Evolutionary conservation across 2,113 vertebrate genomes (phyloP).

Genomic region (Agelaius phoeniceus): DNA sequence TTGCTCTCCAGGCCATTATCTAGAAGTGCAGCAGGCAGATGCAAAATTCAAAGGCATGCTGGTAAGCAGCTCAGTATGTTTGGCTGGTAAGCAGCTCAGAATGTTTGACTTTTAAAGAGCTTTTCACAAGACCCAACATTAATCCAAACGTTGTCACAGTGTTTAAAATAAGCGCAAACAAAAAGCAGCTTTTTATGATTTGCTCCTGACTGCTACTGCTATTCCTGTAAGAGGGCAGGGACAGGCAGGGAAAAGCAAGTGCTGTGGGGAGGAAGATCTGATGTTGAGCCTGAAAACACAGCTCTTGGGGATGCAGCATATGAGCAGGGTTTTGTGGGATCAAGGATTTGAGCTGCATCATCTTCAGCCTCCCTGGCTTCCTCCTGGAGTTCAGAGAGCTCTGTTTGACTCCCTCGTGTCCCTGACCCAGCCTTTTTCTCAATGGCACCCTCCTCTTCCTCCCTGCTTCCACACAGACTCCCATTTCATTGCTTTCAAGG

Average conservation of each 20-base stretch:
- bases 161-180: conserved; percentile 9
- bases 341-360: neutral
- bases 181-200: conserved; percentile 25
- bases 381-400: neutral
- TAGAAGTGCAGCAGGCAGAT: conserved; percentile 2
- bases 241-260: neutral
- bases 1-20: conserved; percentile 25
- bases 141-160: conserved; percentile 21
- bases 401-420: neutral
- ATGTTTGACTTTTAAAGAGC: conserved; percentile 33
- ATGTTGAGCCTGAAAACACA: neutral
- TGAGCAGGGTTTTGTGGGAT: neutral
- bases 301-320: neutral
- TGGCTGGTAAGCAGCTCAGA: conserved; percentile 40
- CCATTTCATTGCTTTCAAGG: neutral
- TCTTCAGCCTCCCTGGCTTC: neutral
- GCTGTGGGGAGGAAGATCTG: neutral
- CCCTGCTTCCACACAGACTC: neutral
- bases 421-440: neutral
- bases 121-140: conserved; percentile 33
- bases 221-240: neutral
- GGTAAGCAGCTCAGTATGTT: conserved; percentile 18
- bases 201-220: neutral
- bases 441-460: neutral
- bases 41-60: conserved; percentile 27